Conservation (phyloP, 2,888 invertebrate species). For the Carcina quercana region DNA sequence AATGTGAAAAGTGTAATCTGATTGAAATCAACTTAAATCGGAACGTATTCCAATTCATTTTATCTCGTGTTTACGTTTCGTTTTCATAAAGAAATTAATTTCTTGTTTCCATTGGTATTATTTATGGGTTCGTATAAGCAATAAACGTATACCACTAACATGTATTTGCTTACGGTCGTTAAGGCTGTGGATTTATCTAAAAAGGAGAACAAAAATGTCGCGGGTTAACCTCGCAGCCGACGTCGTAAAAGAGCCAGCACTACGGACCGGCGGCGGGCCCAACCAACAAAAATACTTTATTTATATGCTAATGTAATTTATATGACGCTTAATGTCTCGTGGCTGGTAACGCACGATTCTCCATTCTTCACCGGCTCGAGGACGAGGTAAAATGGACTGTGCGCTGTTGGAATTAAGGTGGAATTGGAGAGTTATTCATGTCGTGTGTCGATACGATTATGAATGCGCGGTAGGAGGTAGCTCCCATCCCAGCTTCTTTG, state of each 20-base stretch:
- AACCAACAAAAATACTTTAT: constrained; percentile 72
- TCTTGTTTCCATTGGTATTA: constrained; percentile 61
- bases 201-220: constrained; percentile 68
- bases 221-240: constrained; percentile 52
- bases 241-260: constrained; percentile 65
- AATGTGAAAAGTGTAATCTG: too few species aligned
- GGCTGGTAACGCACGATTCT: constrained; percentile 72
- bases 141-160: constrained; percentile 69
- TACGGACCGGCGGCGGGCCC: constrained; percentile 45
- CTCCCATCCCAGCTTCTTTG: constrained; percentile 63
- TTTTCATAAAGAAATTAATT: constrained; percentile 66
- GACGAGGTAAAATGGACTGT: constrained; percentile 35
- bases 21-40: constrained; percentile 8
- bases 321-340: constrained; percentile 74
- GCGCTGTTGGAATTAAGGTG: constrained; percentile 37
- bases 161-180: constrained; percentile 70
- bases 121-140: constrained; percentile 69
- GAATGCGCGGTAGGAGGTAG: constrained; percentile 73
- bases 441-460: constrained; percentile 70
- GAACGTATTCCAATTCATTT: constrained; percentile 10
- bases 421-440: constrained; percentile 37
- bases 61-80: constrained; percentile 36
- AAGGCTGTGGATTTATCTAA: constrained; percentile 70
- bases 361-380: constrained; percentile 44
- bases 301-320: constrained; percentile 75